Evolutionary conservation across 1,140 invertebrate genomes (phyloP).

Genomic region (Hydropsyche tenuis): DNA sequence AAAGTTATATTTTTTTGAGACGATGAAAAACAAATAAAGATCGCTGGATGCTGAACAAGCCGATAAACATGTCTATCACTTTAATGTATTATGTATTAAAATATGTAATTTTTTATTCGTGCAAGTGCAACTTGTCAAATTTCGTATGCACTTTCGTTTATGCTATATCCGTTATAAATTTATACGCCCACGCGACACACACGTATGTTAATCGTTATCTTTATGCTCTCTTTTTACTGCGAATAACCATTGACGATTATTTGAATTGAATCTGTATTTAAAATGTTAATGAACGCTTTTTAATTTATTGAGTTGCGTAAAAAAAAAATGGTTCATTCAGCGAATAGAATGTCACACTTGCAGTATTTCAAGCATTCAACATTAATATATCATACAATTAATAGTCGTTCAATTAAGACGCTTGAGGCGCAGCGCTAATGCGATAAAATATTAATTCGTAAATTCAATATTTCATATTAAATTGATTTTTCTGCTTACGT

Average conservation of each 20-base stretch:
- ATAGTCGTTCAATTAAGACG: too few species aligned
- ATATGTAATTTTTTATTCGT: too few species aligned
- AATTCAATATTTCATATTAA: too few species aligned
- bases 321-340: not conserved
- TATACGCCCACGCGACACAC: not conserved
- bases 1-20: not conserved
- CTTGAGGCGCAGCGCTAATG: too few species aligned
- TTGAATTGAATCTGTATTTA: not conserved
- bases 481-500: too few species aligned
- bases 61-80: too few species aligned
- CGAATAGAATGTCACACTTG: not conserved
- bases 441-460: too few species aligned
- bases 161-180: not conserved
- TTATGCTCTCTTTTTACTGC: too few species aligned
- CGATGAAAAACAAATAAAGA: not conserved
- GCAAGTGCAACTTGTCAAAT: not conserved
- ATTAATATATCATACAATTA: too few species aligned
- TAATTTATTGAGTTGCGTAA: not conserved
- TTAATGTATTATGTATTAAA: too few species aligned
- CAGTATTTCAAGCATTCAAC: too few species aligned
- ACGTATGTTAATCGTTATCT: not conserved
- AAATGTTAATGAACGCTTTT: not conserved
- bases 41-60: not conserved
- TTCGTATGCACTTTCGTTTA: conserved; percentile 15
- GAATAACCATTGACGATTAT: not conserved